Percentiles rank a stretch among this genome's conserved stretches.
phyloP scores from a whole-genome alignment of 2,797 vertebrate species.

The Eidolon dupreanum region DNA sequence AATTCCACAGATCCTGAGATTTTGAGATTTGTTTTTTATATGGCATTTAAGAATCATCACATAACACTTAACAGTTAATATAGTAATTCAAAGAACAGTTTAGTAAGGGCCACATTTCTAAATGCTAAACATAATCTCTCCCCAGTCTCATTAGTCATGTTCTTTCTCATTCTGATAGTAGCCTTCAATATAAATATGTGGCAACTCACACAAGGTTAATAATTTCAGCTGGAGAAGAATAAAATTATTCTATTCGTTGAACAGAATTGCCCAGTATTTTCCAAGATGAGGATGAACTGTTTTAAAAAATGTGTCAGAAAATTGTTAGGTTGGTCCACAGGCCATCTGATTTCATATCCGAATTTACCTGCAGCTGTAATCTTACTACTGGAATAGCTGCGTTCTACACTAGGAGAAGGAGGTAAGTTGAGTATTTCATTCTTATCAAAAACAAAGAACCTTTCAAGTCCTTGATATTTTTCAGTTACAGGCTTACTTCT shows the following conservation, averaged over 20 bases:
- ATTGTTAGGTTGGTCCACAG: neutral
- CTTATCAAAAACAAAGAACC: constrained; percentile 80
- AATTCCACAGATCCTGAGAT: constrained; percentile 10
- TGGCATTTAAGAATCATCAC: neutral
- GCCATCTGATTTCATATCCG: neutral
- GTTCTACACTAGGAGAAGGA: constrained; percentile 52
- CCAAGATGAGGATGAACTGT: neutral
- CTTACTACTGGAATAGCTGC: neutral
- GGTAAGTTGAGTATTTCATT: constrained; percentile 8
- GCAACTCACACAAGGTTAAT: neutral
- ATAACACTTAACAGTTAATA: neutral
- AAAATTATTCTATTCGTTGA: neutral
- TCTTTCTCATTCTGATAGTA: neutral
- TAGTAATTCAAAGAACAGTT: neutral
- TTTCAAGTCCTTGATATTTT: constrained; percentile 81
- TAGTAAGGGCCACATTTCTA: neutral
- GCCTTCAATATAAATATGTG: neutral
- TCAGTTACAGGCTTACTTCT: constrained; percentile 73
- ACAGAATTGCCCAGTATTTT: neutral
- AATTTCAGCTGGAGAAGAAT: neutral
- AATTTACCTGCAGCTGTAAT: constrained; percentile 80
- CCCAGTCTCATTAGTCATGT: neutral
- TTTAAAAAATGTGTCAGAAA: neutral
- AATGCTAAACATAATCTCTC: constrained; percentile 10
- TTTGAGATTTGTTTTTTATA: neutral